phyloP scores from a whole-genome alignment of 2,113 vertebrate genomes.

The Danionella cerebrum region DNA sequence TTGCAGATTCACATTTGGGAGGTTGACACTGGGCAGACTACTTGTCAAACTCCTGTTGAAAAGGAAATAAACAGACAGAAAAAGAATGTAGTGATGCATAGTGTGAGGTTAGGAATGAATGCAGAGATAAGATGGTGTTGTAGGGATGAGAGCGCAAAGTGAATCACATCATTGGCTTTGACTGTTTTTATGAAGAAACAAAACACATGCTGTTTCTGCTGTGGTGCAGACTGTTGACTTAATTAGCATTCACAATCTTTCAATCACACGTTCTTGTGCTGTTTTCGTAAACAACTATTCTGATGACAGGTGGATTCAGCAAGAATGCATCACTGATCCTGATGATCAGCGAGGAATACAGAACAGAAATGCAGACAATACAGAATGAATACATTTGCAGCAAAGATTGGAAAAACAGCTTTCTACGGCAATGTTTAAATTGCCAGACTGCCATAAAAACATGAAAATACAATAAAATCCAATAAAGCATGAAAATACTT shows the following conservation, averaged over 20 bases:
- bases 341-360: not conserved
- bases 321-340: not conserved
- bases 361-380: too few relatives aligned
- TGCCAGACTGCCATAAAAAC: too few relatives aligned
- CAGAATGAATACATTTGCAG: too few relatives aligned
- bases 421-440: too few relatives aligned
- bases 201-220: not conserved
- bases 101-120: not conserved
- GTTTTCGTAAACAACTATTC: not conserved
- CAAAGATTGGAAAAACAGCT: too few relatives aligned
- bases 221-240: not conserved
- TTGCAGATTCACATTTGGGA: conserved; percentile 87
- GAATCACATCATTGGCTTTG: not conserved
- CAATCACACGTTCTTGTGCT: not conserved
- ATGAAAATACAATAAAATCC: too few relatives aligned
- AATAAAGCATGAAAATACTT: too few relatives aligned
- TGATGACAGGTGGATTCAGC: not conserved
- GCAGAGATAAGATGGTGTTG: not conserved
- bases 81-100: conserved; percentile 74
- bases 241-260: not conserved
- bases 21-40: conserved; percentile 93
- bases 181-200: not conserved
- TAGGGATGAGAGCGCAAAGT: not conserved
- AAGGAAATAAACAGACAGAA: conserved; percentile 81
- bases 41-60: conserved; percentile 91